Evolutionary conservation across 2,113 vertebrate genomes (phyloP).

Genomic region (Heterochromis multidens): DNA sequence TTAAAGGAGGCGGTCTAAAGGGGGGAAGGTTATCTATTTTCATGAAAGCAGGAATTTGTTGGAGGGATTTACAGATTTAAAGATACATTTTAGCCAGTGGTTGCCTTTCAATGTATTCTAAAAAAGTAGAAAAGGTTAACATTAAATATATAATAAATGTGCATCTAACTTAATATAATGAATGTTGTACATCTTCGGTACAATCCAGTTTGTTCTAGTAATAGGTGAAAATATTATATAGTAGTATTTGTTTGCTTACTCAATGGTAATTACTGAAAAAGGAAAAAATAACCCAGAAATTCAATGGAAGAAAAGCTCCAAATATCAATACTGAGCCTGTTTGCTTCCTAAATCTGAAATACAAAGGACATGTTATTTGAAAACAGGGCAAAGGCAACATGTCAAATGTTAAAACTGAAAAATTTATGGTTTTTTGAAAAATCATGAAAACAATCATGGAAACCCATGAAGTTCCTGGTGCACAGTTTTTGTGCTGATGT

Average conservation of each 20-base stretch:
- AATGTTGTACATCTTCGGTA: background rate
- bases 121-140: background rate
- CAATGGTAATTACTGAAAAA: background rate
- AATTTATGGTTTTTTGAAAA: background rate
- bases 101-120: background rate
- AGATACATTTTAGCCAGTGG: no score
- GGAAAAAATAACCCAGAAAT: background rate
- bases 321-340: background rate
- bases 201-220: background rate
- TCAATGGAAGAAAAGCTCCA: background rate
- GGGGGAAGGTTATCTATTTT: background rate
- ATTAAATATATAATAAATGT: background rate
- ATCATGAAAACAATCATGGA: background rate
- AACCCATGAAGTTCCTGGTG: background rate
- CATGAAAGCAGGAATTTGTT: background rate
- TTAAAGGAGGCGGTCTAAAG: no score
- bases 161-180: background rate
- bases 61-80: background rate
- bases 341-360: background rate
- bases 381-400: background rate
- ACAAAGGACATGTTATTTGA: background rate
- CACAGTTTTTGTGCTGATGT: background rate
- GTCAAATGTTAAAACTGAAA: background rate
- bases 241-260: background rate
- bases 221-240: background rate